Evolutionary conservation across 2,113 vertebrate genomes (phyloP).

Genomic region (Candoia aspera): DNA sequence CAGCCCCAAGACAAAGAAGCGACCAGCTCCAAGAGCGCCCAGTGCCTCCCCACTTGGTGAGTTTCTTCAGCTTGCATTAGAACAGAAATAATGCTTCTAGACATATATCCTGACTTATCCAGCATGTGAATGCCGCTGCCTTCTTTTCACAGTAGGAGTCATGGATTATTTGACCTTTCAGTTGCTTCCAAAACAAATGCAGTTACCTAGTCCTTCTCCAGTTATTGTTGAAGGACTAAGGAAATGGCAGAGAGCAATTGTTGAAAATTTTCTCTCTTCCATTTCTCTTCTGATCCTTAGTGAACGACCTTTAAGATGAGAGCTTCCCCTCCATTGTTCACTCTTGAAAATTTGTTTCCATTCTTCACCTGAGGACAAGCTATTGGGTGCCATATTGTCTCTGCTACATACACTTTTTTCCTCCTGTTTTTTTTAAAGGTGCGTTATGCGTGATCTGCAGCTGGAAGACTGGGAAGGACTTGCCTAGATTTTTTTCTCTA

Average conservation of each 20-base stretch:
- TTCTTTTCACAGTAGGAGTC: background rate
- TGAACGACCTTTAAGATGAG: background rate
- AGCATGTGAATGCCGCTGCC: background rate
- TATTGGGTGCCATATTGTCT: background rate
- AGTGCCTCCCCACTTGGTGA: constrained; percentile 75
- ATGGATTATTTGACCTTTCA: background rate
- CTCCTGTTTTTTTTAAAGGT: background rate
- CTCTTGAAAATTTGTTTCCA: background rate
- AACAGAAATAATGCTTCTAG: background rate
- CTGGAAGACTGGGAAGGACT: background rate
- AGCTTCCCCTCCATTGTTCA: background rate
- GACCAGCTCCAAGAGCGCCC: constrained; percentile 85
- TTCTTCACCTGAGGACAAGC: background rate
- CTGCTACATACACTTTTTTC: background rate
- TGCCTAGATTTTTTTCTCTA: background rate
- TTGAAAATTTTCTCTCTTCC: background rate
- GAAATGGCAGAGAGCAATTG: accelerated
- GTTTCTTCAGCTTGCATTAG: constrained; percentile 15
- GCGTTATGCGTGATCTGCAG: background rate
- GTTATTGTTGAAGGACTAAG: background rate
- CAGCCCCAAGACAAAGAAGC: constrained; percentile 84
- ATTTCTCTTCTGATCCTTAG: background rate
- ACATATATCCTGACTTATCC: background rate
- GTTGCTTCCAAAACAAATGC: background rate
- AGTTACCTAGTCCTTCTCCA: background rate